phyloP scores from a whole-genome alignment of 2,113 vertebrate species.

The Serinus canaria region DNA sequence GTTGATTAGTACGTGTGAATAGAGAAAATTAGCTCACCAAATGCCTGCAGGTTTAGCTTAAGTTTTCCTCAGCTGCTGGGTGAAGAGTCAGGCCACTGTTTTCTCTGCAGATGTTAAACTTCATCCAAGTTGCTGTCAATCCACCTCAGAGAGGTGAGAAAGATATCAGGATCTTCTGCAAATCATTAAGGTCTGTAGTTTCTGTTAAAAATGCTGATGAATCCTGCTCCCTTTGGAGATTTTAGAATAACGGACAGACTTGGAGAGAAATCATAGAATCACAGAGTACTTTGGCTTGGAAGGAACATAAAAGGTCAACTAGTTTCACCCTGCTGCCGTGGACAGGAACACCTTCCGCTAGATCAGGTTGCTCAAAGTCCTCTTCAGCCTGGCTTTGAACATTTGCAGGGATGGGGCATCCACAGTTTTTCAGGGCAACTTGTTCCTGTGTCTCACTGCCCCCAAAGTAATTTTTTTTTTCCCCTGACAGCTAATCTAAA shows the following conservation, averaged over 20 bases:
- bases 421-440: neutral
- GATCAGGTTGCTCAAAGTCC: neutral
- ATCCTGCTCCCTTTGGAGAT: neutral
- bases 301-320: neutral
- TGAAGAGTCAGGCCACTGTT: neutral
- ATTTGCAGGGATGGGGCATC: neutral
- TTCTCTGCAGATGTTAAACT: neutral
- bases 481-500: neutral
- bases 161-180: neutral
- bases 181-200: neutral
- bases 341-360: neutral
- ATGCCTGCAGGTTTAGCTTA: neutral
- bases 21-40: neutral
- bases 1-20: neutral
- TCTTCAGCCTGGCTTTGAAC: neutral
- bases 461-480: neutral
- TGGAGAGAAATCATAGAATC: neutral
- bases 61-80: neutral
- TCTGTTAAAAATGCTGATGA: neutral
- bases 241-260: neutral
- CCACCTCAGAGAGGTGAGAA: neutral
- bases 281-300: neutral
- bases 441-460: neutral
- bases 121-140: neutral
- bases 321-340: neutral